Conservation (phyloP, 2,888 invertebrate species). For the Amphipyra tragopoginis region DNA sequence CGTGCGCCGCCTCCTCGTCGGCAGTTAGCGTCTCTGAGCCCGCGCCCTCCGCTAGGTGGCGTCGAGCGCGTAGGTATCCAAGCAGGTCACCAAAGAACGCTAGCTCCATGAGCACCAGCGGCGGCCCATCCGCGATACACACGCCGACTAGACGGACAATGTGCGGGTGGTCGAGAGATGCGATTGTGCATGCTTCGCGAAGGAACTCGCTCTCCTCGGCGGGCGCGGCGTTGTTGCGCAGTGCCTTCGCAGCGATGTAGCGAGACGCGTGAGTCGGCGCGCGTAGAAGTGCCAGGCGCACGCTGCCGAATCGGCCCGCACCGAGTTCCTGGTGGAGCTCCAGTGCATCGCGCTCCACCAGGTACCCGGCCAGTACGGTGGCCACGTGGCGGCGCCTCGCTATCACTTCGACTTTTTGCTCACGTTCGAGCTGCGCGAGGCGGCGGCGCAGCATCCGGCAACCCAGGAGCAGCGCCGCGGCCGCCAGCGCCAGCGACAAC, state of each 20-base stretch:
- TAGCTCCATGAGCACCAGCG: constrained; percentile 97
- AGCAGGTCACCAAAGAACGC: constrained; percentile 97
- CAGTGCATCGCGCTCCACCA: constrained; percentile 64
- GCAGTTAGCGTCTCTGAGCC: constrained; percentile 82
- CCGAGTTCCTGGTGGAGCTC: constrained; percentile 71
- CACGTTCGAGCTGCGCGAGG: constrained; percentile 51
- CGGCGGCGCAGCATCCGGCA: constrained; percentile 50
- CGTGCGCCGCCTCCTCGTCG: constrained; percentile 85
- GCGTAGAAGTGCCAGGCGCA: constrained; percentile 69
- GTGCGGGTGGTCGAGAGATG: constrained; percentile 95
- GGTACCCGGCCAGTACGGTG: constrained; percentile 51
- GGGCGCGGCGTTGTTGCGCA: constrained; percentile 93
- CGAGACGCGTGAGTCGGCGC: constrained; percentile 71
- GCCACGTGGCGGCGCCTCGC: constrained; percentile 59
- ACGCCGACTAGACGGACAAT: constrained; percentile 95
- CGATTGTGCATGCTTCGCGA: constrained; percentile 97
- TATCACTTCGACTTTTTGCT: constrained; percentile 57
- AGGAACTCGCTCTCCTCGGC: constrained; percentile 93
- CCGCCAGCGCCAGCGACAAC: constrained; percentile 81
- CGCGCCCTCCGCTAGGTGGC: constrained; percentile 92
- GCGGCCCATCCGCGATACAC: constrained; percentile 93
- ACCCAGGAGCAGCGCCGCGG: constrained; percentile 43
- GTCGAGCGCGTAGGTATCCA: constrained; percentile 92
- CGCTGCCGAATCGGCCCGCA: constrained; percentile 74
- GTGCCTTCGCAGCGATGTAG: constrained; percentile 95